Conservation (phyloP, 2,888 invertebrate species). For the Nemapogon koenigi region DNA sequence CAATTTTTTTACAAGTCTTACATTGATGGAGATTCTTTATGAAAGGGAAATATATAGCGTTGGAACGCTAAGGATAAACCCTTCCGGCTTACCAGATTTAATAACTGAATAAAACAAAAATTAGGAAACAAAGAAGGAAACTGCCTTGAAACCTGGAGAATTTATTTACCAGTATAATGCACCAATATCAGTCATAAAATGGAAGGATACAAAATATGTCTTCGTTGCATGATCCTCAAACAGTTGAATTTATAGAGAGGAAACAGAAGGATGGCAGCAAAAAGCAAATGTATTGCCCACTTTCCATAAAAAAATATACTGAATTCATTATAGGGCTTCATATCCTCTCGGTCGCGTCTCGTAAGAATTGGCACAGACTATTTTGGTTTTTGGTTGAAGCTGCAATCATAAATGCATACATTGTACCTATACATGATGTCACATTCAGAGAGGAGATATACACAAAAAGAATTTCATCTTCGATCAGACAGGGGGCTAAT, state of each 20-base stretch:
- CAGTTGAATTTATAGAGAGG: conserved; percentile 13
- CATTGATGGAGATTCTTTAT: conserved; percentile 12
- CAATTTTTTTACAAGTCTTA: conserved; percentile 14
- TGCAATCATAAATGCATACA: conserved; percentile 10
- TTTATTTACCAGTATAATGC: conserved; percentile 11
- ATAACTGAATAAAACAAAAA: conserved; percentile 5
- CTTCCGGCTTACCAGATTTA: conserved; percentile 9
- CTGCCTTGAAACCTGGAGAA: conserved; percentile 9
- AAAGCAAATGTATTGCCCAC: neutral
- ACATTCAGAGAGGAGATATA: conserved; percentile 3
- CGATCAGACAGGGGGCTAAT: conserved; percentile 4
- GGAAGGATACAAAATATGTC: conserved; percentile 15
- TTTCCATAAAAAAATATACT: neutral
- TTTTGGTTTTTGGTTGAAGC: conserved; percentile 11
- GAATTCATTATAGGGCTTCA: neutral
- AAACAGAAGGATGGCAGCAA: neutral
- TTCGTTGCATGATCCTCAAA: conserved; percentile 14
- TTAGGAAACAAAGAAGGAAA: neutral
- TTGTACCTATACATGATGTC: conserved; percentile 3
- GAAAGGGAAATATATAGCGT: conserved; percentile 9
- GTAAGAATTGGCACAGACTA: conserved; percentile 10
- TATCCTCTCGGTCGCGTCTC: neutral
- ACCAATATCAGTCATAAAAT: conserved; percentile 13
- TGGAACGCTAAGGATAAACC: conserved; percentile 12
- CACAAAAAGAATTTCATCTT: conserved; percentile 4